A percentile compares a stretch with the other conserved stretches of the same genome.
phyloP scores from a whole-genome alignment of 1,140 invertebrate species.

The Riptortus pedestris region DNA sequence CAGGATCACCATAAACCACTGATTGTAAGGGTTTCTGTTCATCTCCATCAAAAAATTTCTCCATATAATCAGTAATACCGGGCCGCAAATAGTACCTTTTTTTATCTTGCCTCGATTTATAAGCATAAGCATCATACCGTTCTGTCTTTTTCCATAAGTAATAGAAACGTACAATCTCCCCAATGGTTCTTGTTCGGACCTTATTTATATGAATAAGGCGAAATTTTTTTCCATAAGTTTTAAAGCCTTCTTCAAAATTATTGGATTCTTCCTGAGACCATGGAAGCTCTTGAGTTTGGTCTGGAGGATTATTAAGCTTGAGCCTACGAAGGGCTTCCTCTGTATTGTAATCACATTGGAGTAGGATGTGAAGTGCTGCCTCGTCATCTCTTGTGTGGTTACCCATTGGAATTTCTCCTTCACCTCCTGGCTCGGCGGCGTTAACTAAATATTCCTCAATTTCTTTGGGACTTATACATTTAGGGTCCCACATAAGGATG shows the following conservation, averaged over 20 bases:
- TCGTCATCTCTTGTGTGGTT: slow-evolving; percentile 82
- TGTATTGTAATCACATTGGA: slow-evolving; percentile 87
- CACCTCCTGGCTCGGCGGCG: slow-evolving; percentile 51
- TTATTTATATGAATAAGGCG: slow-evolving; percentile 86
- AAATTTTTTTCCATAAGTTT: slow-evolving; percentile 90
- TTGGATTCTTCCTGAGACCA: slow-evolving; percentile 98
- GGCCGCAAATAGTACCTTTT: no score
- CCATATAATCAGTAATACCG: slow-evolving; percentile 80
- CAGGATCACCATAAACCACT: no score
- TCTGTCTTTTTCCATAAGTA: slow-evolving; percentile 98
- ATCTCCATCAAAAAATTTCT: slow-evolving; percentile 70
- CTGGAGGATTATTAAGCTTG: slow-evolving; percentile 64
- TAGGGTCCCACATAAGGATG: slow-evolving; percentile 84
- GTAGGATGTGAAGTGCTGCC: slow-evolving; percentile 76
- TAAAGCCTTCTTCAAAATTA: slow-evolving; percentile 88
- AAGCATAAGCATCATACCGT: slow-evolving; percentile 78
- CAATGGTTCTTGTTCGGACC: slow-evolving; percentile 85
- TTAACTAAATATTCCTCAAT: slow-evolving; percentile 71
- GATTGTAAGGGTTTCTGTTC: no score
- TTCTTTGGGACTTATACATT: slow-evolving; percentile 55
- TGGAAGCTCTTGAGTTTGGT: slow-evolving; percentile 59
- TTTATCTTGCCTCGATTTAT: slow-evolving; percentile 68
- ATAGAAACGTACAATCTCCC: slow-evolving; percentile 93
- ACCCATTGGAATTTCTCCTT: slow-evolving; percentile 54
- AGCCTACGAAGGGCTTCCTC: slow-evolving; percentile 80